Evolutionary conservation across 1,140 invertebrate genomes (phyloP).

Genomic region (Drosophila kanapiae): DNA sequence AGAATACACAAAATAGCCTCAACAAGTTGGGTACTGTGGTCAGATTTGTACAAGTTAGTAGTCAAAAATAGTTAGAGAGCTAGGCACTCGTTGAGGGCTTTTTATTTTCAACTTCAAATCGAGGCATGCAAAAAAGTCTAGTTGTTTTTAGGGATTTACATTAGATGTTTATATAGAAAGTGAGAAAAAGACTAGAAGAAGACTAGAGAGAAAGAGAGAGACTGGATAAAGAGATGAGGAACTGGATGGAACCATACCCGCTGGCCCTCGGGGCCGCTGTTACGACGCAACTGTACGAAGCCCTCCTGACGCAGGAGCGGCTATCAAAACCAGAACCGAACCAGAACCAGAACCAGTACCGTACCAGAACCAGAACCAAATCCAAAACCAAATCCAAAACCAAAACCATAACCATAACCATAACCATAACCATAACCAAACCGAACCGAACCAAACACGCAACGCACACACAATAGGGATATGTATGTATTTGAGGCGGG

Average conservation of each 20-base stretch:
- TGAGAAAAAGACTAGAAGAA: slow-evolving; percentile 31
- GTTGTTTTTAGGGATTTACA: slow-evolving; percentile 33
- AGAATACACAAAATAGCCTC: slow-evolving; percentile 60
- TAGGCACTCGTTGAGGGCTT: slow-evolving; percentile 47
- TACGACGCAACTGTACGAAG: slow-evolving; percentile 84
- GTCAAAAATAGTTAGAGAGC: slow-evolving; percentile 39
- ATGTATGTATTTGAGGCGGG: slow-evolving; percentile 46
- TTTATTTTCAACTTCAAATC: slow-evolving; percentile 41
- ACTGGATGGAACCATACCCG: slow-evolving; percentile 78
- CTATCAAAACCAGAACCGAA: slow-evolving; percentile 67
- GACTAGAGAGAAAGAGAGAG: slow-evolving; percentile 49
- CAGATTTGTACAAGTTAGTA: slow-evolving; percentile 53
- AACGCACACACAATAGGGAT: slow-evolving; percentile 66
- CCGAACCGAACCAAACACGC: slow-evolving; percentile 72
- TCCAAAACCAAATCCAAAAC: slow-evolving; percentile 39
- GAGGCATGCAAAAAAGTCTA: slow-evolving; percentile 74
- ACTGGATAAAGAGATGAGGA: slow-evolving; percentile 68
- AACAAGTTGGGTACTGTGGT: slow-evolving; percentile 41
- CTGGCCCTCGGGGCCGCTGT: slow-evolving; percentile 84
- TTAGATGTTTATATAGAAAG: slow-evolving; percentile 21
- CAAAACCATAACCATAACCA: slow-evolving; percentile 51
- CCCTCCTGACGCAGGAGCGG: slow-evolving; percentile 84
- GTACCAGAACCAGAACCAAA: slow-evolving; percentile 57
- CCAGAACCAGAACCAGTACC: slow-evolving; percentile 48
- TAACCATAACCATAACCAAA: slow-evolving; percentile 47